Evolutionary conservation across 2,113 vertebrate species (phyloP).

Genomic region (Caretta caretta): DNA sequence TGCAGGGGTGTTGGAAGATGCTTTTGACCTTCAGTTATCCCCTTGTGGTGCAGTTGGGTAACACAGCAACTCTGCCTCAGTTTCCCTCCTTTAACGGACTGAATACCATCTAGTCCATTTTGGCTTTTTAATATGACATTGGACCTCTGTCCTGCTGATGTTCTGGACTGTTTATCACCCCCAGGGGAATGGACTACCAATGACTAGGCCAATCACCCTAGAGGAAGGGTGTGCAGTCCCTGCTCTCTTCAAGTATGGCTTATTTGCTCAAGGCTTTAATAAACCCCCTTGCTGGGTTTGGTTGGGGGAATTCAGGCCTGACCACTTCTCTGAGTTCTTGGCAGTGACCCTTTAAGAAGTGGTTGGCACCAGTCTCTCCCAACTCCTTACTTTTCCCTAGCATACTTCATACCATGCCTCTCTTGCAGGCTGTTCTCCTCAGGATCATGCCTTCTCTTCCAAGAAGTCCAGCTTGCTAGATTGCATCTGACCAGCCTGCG

Average conservation of each 20-base stretch:
- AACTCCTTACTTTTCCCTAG: background rate
- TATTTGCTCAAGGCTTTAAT: background rate
- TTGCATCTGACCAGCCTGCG: background rate
- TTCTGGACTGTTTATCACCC: too few species aligned
- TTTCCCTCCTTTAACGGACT: background rate
- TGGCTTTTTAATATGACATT: background rate
- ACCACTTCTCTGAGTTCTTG: background rate
- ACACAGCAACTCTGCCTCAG: background rate
- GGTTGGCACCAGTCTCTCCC: background rate
- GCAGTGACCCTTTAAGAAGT: too few species aligned
- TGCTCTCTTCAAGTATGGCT: background rate
- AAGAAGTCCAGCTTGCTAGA: background rate
- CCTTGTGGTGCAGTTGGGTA: background rate
- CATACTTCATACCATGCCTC: background rate
- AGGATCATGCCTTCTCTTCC: background rate
- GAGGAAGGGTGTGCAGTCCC: background rate
- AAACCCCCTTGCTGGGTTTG: background rate
- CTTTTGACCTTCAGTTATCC: background rate
- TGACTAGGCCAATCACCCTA: background rate
- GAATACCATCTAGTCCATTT: background rate
- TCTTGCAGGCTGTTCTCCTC: background rate
- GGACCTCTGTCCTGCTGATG: background rate
- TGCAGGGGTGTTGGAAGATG: background rate
- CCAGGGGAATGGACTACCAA: too few species aligned
- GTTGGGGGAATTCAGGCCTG: background rate